Evolutionary conservation across 2,797 vertebrate species (phyloP).

Genomic region (Acrossocheilus wenchowensis): DNA sequence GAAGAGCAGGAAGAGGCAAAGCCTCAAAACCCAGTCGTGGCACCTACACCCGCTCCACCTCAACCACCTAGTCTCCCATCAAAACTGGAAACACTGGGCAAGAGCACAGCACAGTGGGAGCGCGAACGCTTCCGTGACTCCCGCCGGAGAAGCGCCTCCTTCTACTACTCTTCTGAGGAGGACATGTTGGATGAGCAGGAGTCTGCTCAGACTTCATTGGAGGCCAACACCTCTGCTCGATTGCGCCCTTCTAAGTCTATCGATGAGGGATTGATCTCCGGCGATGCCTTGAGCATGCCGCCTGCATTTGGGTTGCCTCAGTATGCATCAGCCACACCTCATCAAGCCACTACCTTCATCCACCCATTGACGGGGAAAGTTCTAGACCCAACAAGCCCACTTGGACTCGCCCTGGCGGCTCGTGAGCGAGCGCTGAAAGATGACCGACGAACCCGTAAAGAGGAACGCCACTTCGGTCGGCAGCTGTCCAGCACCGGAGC

Average conservation of each 20-base stretch:
- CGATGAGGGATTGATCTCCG: slow-evolving; percentile 91
- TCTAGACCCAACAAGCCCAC: slow-evolving; percentile 88
- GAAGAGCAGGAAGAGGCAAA: slow-evolving; percentile 65
- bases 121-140: slow-evolving; percentile 86
- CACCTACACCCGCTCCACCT: slow-evolving; percentile 61
- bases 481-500: slow-evolving; percentile 78
- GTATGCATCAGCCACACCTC: slow-evolving; percentile 75
- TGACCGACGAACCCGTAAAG: slow-evolving; percentile 78
- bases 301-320: slow-evolving; percentile 82
- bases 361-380: slow-evolving; percentile 93
- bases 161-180: slow-evolving; percentile 90
- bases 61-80: slow-evolving; percentile 66
- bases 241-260: slow-evolving; percentile 93
- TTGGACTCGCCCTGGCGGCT: slow-evolving; percentile 89
- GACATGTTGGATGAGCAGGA: slow-evolving; percentile 79
- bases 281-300: slow-evolving; percentile 86
- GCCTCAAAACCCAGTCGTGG: slow-evolving; percentile 65
- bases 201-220: slow-evolving; percentile 70
- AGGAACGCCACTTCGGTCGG: slow-evolving; percentile 81
- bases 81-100: slow-evolving; percentile 75
- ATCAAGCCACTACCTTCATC: slow-evolving; percentile 84
- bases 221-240: slow-evolving; percentile 77
- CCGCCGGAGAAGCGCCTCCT: slow-evolving; percentile 88
- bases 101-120: slow-evolving; percentile 75
- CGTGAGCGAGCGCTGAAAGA: slow-evolving; percentile 90